Base-by-base conservation (phyloP, 2,888 invertebrate species). In the Ectemnius cavifrons region DNA sequence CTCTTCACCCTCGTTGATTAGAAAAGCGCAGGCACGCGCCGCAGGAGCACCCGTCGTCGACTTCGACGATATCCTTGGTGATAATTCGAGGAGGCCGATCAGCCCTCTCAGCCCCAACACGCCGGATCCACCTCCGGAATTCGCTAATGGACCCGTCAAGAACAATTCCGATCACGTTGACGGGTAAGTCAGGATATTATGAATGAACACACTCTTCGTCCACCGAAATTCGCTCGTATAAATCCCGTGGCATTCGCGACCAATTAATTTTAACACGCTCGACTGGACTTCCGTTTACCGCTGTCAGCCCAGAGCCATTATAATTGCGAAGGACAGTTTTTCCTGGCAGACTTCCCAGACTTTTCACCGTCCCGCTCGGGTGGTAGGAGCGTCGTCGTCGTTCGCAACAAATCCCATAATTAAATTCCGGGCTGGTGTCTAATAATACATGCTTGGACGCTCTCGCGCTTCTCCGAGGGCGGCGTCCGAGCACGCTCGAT, bases 1-100 rank as follows among this genome's bases (percentile, higher is more conserved):
- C 82, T 95, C 96, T 87, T 96, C 96, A 91, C 97, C 97, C 74
- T 95, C 95, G 91, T 93, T 96, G 90, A 96, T 96, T 87, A 94
- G 96, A 79, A 96, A 96, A 89, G 96, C 95, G 37, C 85, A 88
- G 4, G 83, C 85, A 47, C 85, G 89, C 49, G 89, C 91, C 45
- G 67, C 79, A 3, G 37, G 8, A 11, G 88, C 88, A 8, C 87
- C 90, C 73, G 87, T 88, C 85, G 85, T 87, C 45, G 88, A 89
- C 75, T 89, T 92, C 67, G 91, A 91, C 64, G 89, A 91, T 61
- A 86, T 90, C 45, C 84, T 89, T 16, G 88, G 86, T 0, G 89
- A 90, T 61, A 86, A 79, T 56, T 82, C 81, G 6, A 82, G 86
- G 28, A 81, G 89, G 65, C 84, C 88, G 4, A 68, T 82, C 71